Percentiles rank a stretch among this genome's conserved stretches.
These are phyloP conservation scores for Ageneiosus marmoratus DNA, from an alignment of 2,113 vertebrate species.

Conservation along the genomic window DNA sequence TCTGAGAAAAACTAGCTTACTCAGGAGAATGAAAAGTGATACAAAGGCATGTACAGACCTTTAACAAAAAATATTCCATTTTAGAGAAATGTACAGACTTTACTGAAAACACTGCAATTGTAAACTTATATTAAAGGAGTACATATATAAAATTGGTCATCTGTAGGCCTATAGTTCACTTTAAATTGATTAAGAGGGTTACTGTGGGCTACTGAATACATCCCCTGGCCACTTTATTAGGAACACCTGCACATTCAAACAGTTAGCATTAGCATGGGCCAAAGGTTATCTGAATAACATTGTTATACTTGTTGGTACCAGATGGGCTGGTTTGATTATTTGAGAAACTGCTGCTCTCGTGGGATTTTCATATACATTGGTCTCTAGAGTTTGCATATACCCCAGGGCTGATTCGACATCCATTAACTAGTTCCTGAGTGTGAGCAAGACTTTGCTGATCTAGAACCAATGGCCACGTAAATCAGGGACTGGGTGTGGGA, in stretches of 20 bases:
- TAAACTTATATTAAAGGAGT: too few species aligned
- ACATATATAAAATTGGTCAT: too few species aligned
- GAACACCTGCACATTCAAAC: too few species aligned
- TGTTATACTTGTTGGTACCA: not conserved
- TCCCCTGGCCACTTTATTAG: not conserved
- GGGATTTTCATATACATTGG: not conserved
- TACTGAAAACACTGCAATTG: not conserved
- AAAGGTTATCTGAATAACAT: not conserved
- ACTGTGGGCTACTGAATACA: not conserved
- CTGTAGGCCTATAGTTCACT: too few species aligned
- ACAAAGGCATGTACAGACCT: not conserved
- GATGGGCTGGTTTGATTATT: not conserved
- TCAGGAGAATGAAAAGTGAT: not conserved
- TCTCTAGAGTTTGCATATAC: not conserved
- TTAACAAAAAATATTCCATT: not conserved
- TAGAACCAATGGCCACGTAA: too few species aligned
- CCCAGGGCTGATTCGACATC: too few species aligned
- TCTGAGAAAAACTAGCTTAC: not conserved
- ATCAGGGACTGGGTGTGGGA: too few species aligned
- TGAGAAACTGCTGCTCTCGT: not conserved
- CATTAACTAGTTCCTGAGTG: too few species aligned
- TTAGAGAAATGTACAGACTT: not conserved
- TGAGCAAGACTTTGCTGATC: too few species aligned
- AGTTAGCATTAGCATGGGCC: not conserved
- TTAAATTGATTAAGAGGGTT: too few species aligned